These are phyloP conservation scores for Drosophila littoralis DNA, from an alignment of 1,140 invertebrate species.

Conservation along the genomic window DNA sequence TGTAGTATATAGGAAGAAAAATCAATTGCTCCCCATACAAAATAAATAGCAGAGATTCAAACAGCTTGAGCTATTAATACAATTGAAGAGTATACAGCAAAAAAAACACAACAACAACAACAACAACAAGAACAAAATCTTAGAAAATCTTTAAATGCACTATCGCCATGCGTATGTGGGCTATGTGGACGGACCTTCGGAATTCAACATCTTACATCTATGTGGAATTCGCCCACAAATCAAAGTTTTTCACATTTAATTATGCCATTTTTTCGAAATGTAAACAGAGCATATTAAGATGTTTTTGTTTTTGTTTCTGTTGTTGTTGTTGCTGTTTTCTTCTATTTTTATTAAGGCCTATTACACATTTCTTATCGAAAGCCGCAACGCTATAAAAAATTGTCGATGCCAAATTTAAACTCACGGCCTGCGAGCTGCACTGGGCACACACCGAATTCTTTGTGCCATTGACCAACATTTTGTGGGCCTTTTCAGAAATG, in stretches of 20 bases:
- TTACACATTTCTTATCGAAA: constrained; percentile 22
- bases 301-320: not conserved
- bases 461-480: constrained; percentile 73
- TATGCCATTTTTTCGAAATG: constrained; percentile 32
- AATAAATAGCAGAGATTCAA: constrained; percentile 57
- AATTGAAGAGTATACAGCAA: constrained; percentile 28
- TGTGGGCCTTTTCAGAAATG: constrained; percentile 21
- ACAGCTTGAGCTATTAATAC: constrained; percentile 40
- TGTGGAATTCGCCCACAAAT: constrained; percentile 25
- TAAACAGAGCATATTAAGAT: constrained; percentile 43
- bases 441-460: constrained; percentile 38
- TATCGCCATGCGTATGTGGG: constrained; percentile 40
- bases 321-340: not conserved
- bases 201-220: not conserved
- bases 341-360: constrained; percentile 41
- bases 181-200: not conserved
- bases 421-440: constrained; percentile 21
- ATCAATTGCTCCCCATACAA: constrained; percentile 46
- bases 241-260: constrained; percentile 21
- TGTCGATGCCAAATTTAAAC: constrained; percentile 47
- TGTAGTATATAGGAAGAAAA: constrained; percentile 67
- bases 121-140: constrained; percentile 10
- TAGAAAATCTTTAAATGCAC: constrained; percentile 31
- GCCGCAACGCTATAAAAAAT: constrained; percentile 33
- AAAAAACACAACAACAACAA: not conserved